A percentile compares a stretch with the other conserved stretches of the same genome.
These are phyloP conservation scores for Tenthredo mesomela DNA, from an alignment of 2,888 invertebrate species.

Conservation along the genomic window DNA sequence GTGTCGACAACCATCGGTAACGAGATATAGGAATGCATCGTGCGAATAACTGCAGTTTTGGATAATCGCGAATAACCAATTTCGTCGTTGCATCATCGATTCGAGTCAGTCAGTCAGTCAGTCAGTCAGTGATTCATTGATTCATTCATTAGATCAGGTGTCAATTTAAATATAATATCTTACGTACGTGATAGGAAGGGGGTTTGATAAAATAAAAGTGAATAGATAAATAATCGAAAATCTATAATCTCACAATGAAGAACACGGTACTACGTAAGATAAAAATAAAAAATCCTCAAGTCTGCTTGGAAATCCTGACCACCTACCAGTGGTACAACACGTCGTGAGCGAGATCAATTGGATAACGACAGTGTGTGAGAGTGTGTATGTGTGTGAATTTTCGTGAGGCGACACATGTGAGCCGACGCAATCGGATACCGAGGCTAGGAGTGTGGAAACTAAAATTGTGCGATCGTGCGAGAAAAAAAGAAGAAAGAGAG, in stretches of 20 bases:
- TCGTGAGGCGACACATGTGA: conserved; percentile 47
- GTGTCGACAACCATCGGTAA: not conserved
- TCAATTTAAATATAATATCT: not conserved
- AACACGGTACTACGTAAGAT: conserved; percentile 63
- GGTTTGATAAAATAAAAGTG: not conserved
- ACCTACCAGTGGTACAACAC: conserved; percentile 69
- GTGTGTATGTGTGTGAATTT: conserved; percentile 45
- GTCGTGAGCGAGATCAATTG: conserved; percentile 63
- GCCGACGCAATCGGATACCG: conserved; percentile 49
- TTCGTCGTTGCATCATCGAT: not conserved
- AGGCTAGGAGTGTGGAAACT: conserved; percentile 55
- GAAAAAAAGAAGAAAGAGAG: conserved; percentile 39
- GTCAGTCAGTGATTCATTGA: too few species aligned
- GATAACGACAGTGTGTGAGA: conserved; percentile 49
- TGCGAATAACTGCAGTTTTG: conserved; percentile 28
- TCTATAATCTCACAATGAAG: conserved; percentile 63
- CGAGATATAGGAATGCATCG: conserved; percentile 23
- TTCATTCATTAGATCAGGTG: not conserved
- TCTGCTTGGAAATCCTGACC: conserved; percentile 65
- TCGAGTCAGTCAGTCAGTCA: not conserved
- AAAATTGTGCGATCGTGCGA: conserved; percentile 57
- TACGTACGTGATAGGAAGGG: not conserved
- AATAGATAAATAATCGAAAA: conserved; percentile 23
- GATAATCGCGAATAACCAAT: not conserved
- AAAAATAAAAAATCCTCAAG: conserved; percentile 67